Percentiles rank a stretch among this genome's conserved stretches.
Evolutionary conservation across 2,113 vertebrate genomes (phyloP).

Genomic region (Labeo catla): DNA sequence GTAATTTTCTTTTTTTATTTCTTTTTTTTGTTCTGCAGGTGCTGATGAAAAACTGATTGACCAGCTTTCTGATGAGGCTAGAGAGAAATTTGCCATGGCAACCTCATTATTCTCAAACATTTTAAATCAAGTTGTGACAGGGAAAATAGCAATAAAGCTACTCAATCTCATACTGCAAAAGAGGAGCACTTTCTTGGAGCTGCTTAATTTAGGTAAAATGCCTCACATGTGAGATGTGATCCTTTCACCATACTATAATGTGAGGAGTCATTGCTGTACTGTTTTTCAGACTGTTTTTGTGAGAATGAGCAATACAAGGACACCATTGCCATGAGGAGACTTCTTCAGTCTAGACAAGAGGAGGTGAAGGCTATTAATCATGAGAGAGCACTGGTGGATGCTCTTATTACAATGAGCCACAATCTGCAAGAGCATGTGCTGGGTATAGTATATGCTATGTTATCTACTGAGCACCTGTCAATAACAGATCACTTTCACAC

Average conservation of each 20-base stretch:
- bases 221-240: background rate
- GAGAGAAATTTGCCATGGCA: conserved; percentile 67
- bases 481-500: background rate
- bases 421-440: conserved; percentile 73
- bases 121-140: conserved; percentile 53
- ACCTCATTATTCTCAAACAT: conserved; percentile 72
- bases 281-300: conserved; percentile 69
- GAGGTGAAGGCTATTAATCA: conserved; percentile 72
- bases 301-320: conserved; percentile 66
- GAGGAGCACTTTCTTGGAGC: conserved; percentile 64
- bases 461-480: background rate
- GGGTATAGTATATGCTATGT: conserved; percentile 72
- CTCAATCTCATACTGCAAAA: conserved; percentile 74
- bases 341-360: conserved; percentile 70
- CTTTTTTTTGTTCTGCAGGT: conserved; percentile 66
- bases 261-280: background rate
- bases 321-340: conserved; percentile 58
- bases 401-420: conserved; percentile 79
- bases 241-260: background rate
- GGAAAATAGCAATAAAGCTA: conserved; percentile 72
- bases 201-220: conserved; percentile 80
- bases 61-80: conserved; percentile 73
- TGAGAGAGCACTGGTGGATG: conserved; percentile 74
- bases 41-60: conserved; percentile 69
- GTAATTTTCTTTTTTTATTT: background rate